Percentiles rank a stretch among this genome's conserved stretches.
Conservation (phyloP, 2,797 vertebrate genomes). For the Takifugu ocellatus region DNA sequence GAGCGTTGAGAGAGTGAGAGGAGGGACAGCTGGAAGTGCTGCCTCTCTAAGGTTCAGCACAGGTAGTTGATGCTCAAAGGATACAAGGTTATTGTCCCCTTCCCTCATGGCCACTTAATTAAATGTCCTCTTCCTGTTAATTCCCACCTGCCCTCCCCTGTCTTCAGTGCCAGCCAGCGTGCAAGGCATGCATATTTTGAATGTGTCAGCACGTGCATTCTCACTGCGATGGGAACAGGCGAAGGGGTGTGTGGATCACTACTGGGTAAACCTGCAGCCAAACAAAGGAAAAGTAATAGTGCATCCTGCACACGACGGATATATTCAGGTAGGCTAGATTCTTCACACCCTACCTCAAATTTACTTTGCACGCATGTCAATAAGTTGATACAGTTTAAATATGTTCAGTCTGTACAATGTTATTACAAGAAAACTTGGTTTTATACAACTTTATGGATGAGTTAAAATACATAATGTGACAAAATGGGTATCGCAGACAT, state of each 20-base stretch:
- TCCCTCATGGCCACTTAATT: conserved; percentile 3
- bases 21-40: conserved; percentile 54
- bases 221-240: conserved; percentile 78
- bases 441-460: conserved; percentile 1
- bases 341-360: too few species aligned
- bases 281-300: conserved; percentile 78
- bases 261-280: conserved; percentile 77
- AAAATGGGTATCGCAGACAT: conserved; percentile 5
- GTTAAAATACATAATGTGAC: conserved; percentile 9
- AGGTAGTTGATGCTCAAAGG: conserved; percentile 63
- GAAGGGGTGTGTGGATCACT: conserved; percentile 72
- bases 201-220: conserved; percentile 61
- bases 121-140: conserved; percentile 17
- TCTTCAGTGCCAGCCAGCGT: conserved; percentile 52
- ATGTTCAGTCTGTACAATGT: background rate
- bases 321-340: conserved; percentile 57
- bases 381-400: too few species aligned
- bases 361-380: too few species aligned
- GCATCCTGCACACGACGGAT: conserved; percentile 53
- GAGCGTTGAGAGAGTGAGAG: conserved; percentile 75
- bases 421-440: background rate
- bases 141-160: conserved; percentile 14
- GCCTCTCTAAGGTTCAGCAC: conserved; percentile 68
- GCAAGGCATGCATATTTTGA: conserved; percentile 36
- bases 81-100: background rate